phyloP scores from a whole-genome alignment of 2,797 vertebrate species.

The Tympanoctomys barrerae region DNA sequence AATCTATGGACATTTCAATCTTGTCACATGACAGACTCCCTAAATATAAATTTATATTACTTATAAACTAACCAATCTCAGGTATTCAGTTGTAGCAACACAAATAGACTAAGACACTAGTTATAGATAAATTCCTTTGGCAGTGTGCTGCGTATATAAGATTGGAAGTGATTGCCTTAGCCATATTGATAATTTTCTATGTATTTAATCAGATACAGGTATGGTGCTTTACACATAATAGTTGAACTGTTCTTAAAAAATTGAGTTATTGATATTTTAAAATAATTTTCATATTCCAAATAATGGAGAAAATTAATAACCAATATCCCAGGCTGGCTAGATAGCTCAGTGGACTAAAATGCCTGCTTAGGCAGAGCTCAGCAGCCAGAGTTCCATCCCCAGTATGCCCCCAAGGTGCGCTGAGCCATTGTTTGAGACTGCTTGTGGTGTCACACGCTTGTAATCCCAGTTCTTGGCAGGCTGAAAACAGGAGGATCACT shows the following conservation, averaged over 20 bases:
- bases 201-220: not conserved
- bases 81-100: not conserved
- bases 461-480: too few species aligned
- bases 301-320: not conserved
- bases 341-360: too few species aligned
- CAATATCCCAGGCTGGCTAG: not conserved
- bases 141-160: not conserved
- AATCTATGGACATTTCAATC: not conserved
- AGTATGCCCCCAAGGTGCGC: too few species aligned
- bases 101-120: not conserved
- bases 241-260: not conserved
- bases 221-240: not conserved
- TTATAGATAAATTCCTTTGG: not conserved
- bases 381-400: too few species aligned
- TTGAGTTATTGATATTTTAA: not conserved
- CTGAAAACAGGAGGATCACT: too few species aligned
- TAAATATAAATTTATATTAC: not conserved
- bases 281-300: not conserved
- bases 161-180: not conserved
- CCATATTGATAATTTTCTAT: conserved; percentile 1
- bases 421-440: too few species aligned
- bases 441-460: too few species aligned
- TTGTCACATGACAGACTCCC: not conserved
- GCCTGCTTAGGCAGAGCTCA: too few species aligned
- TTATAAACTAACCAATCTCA: not conserved